A percentile compares a stretch with the other conserved stretches of the same genome.
Conservation (phyloP, 2,888 invertebrate species). For the Diaphora mendica region DNA sequence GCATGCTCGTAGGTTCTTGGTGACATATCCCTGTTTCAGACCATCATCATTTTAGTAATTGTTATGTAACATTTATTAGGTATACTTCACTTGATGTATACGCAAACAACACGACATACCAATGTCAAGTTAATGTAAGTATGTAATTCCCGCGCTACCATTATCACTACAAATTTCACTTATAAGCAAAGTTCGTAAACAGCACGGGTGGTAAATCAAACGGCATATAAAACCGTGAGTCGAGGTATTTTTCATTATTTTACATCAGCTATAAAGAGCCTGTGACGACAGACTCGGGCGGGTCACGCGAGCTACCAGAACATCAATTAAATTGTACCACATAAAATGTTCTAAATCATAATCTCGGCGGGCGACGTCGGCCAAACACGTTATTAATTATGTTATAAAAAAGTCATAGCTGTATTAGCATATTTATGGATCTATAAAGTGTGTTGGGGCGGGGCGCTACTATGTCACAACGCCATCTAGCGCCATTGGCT, state of each 20-base stretch:
- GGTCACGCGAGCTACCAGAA: conserved; percentile 74
- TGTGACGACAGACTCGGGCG: conserved; percentile 60
- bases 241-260: conserved; percentile 82
- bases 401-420: conserved; percentile 84
- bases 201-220: conserved; percentile 75
- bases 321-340: conserved; percentile 81
- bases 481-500: conserved; percentile 10
- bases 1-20: too few relatives aligned
- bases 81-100: neutral
- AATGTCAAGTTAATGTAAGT: neutral
- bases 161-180: conserved; percentile 55
- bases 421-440: conserved; percentile 84
- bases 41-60: too few relatives aligned
- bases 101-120: neutral
- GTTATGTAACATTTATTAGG: too few relatives aligned
- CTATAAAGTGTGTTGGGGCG: conserved; percentile 62
- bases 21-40: too few relatives aligned
- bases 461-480: conserved; percentile 28
- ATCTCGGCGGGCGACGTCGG: conserved; percentile 66
- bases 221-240: conserved; percentile 52
- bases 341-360: conserved; percentile 83
- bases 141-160: conserved; percentile 32
- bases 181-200: conserved; percentile 61
- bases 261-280: conserved; percentile 80
- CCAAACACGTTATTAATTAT: conserved; percentile 83